Percentiles rank a stretch among this genome's conserved stretches.
Conservation (phyloP, 2,113 vertebrate species). For the Daboia siamensis region DNA sequence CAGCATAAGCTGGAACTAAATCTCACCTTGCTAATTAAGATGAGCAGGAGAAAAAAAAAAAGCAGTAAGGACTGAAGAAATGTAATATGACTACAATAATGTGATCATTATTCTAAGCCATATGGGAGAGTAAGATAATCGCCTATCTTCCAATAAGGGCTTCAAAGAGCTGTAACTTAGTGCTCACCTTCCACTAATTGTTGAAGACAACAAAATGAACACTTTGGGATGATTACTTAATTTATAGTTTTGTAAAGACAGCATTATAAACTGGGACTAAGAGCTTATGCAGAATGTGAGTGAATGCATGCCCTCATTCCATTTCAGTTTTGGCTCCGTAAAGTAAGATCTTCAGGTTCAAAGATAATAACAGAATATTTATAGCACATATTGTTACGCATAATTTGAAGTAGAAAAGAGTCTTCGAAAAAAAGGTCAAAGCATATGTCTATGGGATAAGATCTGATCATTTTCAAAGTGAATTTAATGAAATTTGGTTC, state of each 20-base stretch:
- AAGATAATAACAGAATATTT: background rate
- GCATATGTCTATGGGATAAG: background rate
- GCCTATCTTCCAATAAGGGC: background rate
- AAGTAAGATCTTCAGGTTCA: background rate
- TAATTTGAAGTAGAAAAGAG: background rate
- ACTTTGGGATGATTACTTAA: background rate
- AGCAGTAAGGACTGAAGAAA: slow-evolving; percentile 37
- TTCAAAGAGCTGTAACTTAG: background rate
- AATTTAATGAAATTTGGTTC: background rate
- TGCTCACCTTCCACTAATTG: background rate
- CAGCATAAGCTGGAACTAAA: slow-evolving; percentile 21
- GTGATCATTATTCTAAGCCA: slow-evolving; percentile 14
- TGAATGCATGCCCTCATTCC: background rate
- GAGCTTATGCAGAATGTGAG: background rate
- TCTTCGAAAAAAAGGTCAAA: background rate
- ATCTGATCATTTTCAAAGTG: background rate
- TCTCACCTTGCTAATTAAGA: slow-evolving; percentile 38
- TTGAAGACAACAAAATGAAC: background rate
- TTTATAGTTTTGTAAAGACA: background rate
- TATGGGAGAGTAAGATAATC: background rate
- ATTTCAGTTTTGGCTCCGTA: background rate
- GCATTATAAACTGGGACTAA: background rate
- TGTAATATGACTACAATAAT: slow-evolving; percentile 20
- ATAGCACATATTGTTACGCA: background rate
- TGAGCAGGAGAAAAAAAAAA: background rate